Evolutionary conservation across 2,888 invertebrate species (phyloP).

Genomic region (Brachycybe producta): DNA sequence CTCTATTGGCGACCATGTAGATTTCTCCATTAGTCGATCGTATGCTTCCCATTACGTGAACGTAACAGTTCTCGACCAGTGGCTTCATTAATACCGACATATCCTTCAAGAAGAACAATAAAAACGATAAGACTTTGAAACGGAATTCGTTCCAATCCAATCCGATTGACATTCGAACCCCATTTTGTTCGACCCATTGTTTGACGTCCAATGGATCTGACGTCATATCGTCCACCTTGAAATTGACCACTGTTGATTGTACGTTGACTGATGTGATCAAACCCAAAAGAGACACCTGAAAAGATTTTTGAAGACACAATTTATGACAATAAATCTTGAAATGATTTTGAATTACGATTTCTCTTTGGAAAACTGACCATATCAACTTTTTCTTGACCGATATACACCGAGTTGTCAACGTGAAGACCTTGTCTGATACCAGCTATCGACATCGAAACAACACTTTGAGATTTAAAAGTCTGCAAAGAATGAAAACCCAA

Average conservation of each 20-base stretch:
- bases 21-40: neutral
- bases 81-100: neutral
- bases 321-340: neutral
- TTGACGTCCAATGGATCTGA: neutral
- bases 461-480: neutral
- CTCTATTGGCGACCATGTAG: neutral
- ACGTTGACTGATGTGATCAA: neutral
- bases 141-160: too few relatives aligned
- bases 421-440: neutral
- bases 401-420: neutral
- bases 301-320: neutral
- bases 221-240: constrained; percentile 8
- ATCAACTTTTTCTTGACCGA: neutral
- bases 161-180: neutral
- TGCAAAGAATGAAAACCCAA: too few relatives aligned
- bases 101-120: neutral
- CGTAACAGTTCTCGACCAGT: constrained; percentile 6
- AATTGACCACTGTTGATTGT: neutral
- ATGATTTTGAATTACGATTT: neutral
- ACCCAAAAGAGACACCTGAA: neutral
- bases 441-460: neutral
- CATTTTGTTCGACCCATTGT: neutral
- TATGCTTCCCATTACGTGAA: neutral
- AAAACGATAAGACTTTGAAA: neutral
- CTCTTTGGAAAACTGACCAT: neutral